Evolutionary conservation across 2,888 invertebrate species (phyloP), one percentile per base, ranked within the genome.

Genomic region (Yponomeuta cagnagella): DNA sequence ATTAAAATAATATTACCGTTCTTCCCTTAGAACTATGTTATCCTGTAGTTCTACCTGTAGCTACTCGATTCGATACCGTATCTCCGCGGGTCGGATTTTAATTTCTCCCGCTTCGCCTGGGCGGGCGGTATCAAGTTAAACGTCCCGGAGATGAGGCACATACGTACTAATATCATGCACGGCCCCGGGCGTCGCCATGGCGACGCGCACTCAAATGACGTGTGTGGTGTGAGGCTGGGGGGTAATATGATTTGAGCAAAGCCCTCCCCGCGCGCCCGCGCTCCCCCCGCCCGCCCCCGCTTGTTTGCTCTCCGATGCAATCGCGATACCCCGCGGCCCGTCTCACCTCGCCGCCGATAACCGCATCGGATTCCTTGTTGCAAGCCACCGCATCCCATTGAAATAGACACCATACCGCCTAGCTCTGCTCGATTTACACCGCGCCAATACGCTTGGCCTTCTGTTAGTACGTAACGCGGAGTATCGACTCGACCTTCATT

Each of bases 151-250:
- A 92, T 92, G 92, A 92, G 90, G 84, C 86, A 81, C 86, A 84
- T 86, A 87, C 88, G 88, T 84, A 89, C 90, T 91, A 91, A 91
- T 91, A 88, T 91, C 88, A 91, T 90, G 91, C 90, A 90, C 86
- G 89, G 86, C 93, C 94, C 93, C 93, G 94, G 93, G 93, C 88
- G 94, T 94, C 93, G 93, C 93, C 94, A 93, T 93, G 92, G 94
- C 93, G 93, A 94, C 94, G 93, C 93, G 93, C 93, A 92, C 93
- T 93, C 93, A 93, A 93, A 94, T 94, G 94, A 94, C 94, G 94
- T 94, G 94, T 94, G 94, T 83, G 87, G 78, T 86, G 80, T 79
- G 76, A 78, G 48, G 66, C 33, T 64, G 79, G 88, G 90, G 89
- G 91, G 91, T 91, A 90, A 91, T 90, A 92, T 91, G 91, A 91